phyloP scores from a whole-genome alignment of 2,797 vertebrate species.

The Alauda arvensis region DNA sequence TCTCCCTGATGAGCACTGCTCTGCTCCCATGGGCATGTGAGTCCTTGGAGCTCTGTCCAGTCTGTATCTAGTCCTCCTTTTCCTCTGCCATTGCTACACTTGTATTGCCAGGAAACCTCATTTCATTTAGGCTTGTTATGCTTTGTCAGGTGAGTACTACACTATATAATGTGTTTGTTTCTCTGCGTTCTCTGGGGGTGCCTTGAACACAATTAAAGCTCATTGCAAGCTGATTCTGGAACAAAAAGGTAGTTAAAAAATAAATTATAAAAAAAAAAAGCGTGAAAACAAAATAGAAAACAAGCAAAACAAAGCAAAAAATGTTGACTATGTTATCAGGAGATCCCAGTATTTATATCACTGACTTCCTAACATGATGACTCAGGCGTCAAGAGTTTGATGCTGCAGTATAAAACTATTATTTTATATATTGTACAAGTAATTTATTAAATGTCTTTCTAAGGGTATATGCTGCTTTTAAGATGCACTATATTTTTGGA shows the following conservation, averaged over 20 bases:
- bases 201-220: conserved; percentile 76
- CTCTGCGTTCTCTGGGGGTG: conserved; percentile 85
- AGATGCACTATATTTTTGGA: conserved; percentile 77
- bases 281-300: conserved; percentile 8
- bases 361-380: conserved; percentile 60
- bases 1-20: neutral
- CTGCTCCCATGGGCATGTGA: rapidly evolving
- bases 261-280: rapidly evolving
- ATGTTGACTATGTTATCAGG: conserved; percentile 46
- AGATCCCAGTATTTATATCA: conserved; percentile 64
- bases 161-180: conserved; percentile 72
- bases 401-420: conserved; percentile 72
- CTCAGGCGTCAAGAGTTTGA: conserved; percentile 75
- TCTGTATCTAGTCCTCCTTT: conserved; percentile 52
- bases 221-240: conserved; percentile 75
- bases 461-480: conserved; percentile 79
- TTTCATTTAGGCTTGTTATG: conserved; percentile 62
- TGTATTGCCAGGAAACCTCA: conserved; percentile 64
- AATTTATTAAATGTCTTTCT: conserved; percentile 80
- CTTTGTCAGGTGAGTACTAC: conserved; percentile 71
- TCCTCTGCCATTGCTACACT: conserved; percentile 52
- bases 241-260: conserved; percentile 65
- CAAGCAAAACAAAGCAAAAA: conserved; percentile 43
- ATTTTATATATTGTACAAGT: conserved; percentile 74
- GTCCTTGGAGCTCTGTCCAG: conserved; percentile 17